A percentile compares a stretch with the other conserved stretches of the same genome.
These are phyloP conservation scores for Hemiprocne comata DNA, from an alignment of 2,113 vertebrate genomes.

Conservation along the genomic window DNA sequence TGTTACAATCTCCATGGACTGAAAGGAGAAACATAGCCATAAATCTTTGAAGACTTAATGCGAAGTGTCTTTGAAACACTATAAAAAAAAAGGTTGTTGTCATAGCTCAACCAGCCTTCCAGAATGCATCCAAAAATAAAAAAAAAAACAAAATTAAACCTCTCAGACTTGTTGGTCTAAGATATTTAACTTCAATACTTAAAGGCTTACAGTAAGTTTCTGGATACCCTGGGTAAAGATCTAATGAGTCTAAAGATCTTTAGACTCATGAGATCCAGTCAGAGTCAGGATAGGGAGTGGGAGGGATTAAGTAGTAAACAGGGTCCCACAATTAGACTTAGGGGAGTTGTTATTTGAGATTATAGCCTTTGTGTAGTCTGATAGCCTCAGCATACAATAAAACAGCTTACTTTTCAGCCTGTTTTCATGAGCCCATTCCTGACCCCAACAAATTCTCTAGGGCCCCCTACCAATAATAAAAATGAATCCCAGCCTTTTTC, in stretches of 20 bases:
- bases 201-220: not conserved
- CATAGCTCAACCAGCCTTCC: not conserved
- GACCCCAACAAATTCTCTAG: not conserved
- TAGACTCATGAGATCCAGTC: not conserved
- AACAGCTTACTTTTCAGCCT: not conserved
- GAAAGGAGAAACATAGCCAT: not conserved
- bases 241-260: not conserved
- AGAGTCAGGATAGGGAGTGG: not conserved
- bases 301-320: not conserved
- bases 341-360: not conserved
- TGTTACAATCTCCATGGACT: not conserved
- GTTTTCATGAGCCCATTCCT: not conserved
- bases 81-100: not conserved
- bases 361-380: not conserved
- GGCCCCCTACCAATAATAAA: not conserved
- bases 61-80: not conserved
- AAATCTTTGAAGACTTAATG: constrained; percentile 4
- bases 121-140: not conserved
- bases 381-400: not conserved
- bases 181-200: not conserved
- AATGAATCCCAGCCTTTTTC: not conserved
- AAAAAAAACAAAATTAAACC: rapidly evolving
- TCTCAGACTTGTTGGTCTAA: not conserved
- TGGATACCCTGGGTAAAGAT: not conserved
- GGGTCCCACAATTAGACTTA: not conserved